A percentile compares a stretch with the other conserved stretches of the same genome.
These are phyloP conservation scores for Chionomys nivalis DNA, from an alignment of 2,113 vertebrate species.

Conservation along the genomic window DNA sequence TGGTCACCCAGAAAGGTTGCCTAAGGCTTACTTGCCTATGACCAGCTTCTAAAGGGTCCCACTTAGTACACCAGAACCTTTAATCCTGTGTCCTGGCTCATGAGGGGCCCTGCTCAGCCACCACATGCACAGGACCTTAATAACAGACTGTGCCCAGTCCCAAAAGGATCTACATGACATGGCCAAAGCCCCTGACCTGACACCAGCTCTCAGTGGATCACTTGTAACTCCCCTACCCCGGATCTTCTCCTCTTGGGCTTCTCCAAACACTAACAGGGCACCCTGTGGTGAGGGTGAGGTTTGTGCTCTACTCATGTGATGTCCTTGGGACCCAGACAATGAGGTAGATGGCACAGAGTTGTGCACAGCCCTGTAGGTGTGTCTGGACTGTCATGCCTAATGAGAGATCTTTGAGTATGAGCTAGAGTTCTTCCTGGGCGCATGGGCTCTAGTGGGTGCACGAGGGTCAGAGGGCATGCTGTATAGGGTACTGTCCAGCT, in stretches of 20 bases:
- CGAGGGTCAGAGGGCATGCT: no score
- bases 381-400: not conserved
- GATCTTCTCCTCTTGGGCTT: rapidly evolving
- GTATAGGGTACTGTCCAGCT: rapidly evolving
- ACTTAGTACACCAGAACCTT: not conserved
- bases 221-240: rapidly evolving
- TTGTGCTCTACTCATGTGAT: not conserved
- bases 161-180: rapidly evolving
- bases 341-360: rapidly evolving
- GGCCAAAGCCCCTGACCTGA: no score
- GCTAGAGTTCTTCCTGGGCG: not conserved
- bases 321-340: not conserved
- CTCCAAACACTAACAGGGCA: not conserved
- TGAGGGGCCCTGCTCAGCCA: not conserved
- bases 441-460: not conserved
- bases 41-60: not conserved
- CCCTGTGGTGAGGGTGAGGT: not conserved
- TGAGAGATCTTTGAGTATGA: not conserved
- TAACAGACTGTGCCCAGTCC: rapidly evolving
- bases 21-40: not conserved
- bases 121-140: not conserved
- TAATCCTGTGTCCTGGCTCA: not conserved
- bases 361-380: no score
- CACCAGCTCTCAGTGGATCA: no score
- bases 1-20: no score